Percentiles rank a stretch among this genome's conserved stretches.
These are phyloP conservation scores for Cryptus viduatorius DNA, from an alignment of 2,888 invertebrate species.

Conservation along the genomic window DNA sequence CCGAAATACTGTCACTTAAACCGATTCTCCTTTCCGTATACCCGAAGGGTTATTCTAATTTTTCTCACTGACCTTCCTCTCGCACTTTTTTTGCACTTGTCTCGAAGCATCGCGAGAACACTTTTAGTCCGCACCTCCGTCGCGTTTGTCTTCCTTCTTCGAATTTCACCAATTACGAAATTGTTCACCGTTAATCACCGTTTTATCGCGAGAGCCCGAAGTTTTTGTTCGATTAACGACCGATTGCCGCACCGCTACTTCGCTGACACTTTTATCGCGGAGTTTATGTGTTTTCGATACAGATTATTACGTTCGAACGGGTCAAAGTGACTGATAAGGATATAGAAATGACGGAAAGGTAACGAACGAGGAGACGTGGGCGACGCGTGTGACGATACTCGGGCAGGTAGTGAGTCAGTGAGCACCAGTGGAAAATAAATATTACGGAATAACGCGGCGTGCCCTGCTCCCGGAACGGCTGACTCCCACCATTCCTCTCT, in stretches of 20 bases:
- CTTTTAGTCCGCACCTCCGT: neutral
- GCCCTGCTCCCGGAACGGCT: slow-evolving; percentile 72
- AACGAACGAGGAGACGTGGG: neutral
- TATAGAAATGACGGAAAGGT: neutral
- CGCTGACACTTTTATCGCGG: too few species aligned
- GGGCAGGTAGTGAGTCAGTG: slow-evolving; percentile 79
- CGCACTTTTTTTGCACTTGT: neutral
- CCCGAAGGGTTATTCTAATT: neutral
- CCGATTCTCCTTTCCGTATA: slow-evolving; percentile 10
- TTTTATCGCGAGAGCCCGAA: too few species aligned
- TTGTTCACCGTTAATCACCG: neutral
- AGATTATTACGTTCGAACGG: too few species aligned
- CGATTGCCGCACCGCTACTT: too few species aligned
- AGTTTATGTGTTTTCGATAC: too few species aligned
- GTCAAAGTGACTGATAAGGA: too few species aligned
- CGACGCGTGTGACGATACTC: slow-evolving; percentile 69
- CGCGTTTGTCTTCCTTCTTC: neutral
- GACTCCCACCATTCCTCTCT: slow-evolving; percentile 42
- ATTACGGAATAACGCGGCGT: slow-evolving; percentile 79
- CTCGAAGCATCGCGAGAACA: neutral
- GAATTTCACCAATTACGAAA: neutral
- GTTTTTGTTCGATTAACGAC: too few species aligned
- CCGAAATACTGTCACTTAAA: neutral
- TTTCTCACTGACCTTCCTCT: slow-evolving; percentile 8
- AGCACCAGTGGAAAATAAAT: slow-evolving; percentile 77